Base-by-base conservation (phyloP, 2,888 invertebrate species). In the Hemistola chrysoprasaria region DNA sequence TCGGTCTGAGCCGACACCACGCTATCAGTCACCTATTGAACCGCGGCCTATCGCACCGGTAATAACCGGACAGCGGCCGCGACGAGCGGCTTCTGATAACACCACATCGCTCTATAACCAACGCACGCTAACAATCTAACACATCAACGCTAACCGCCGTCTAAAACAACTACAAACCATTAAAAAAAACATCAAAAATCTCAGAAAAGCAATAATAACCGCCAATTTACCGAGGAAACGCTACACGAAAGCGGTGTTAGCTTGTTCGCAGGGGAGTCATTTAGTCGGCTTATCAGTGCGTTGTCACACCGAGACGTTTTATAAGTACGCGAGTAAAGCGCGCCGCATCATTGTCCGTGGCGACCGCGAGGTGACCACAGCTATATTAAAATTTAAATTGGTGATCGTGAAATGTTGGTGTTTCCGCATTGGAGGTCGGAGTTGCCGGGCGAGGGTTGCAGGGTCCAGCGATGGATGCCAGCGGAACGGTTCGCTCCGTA, bases 11-110 rank as follows among this genome's bases (percentile, higher is more conserved):
- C 78, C 71, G 76, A 78, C 77, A 71, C 60, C 54, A 57, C 59
- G 64, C 60, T 87, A 88, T 89, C 87, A 79, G 76, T 82, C 88
- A 90, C 91, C 90, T 90, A 82, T 87, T 91, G 91, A 91, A 90
- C 91, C 85, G 78, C 80, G 86, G 90, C 84, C 90, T 82, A 78
- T 73, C 71, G 52, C 71, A 81, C 91, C 70, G 84, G 91, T 89
- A 86, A 80, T 84, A 88, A 90, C 91, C 78, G 81, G 91, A 80
- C 83, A 57, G 53, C 74, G 72, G 82, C 87, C 84, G 87, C 79
- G 69, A 63, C 78, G 74, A 72, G 85, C 87, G 77, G 88, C 84
- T 87, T 46, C 65, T 67, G 87, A 87, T 87, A 87, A 85, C 56
- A 53, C 58, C 53, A 61, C 52, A 50, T 41, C 40, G 53, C 40